Conservation (phyloP, 2,797 vertebrate species). For the Melanotaenia trifasciata region DNA sequence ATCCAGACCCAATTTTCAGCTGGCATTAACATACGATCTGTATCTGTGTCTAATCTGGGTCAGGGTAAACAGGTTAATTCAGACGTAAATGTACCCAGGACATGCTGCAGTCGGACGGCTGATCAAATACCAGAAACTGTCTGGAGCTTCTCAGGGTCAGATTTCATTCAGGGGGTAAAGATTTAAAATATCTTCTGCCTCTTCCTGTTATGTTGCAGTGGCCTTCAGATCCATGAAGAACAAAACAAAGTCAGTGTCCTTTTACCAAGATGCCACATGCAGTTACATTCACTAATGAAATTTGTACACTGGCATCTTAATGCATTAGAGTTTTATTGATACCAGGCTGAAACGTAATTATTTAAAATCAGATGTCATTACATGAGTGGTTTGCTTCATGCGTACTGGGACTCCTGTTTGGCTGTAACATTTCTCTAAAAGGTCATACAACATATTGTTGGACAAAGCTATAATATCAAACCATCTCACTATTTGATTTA, state of each 20-base stretch:
- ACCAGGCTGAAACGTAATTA: background rate
- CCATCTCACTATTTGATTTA: background rate
- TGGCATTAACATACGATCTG: background rate
- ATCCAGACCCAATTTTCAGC: background rate
- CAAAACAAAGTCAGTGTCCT: background rate
- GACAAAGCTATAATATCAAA: too few species aligned
- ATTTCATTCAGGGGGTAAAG: background rate
- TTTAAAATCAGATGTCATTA: background rate
- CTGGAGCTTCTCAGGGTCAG: background rate
- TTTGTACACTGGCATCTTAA: background rate
- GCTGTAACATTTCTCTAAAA: background rate
- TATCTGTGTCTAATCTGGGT: background rate
- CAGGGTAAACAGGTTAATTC: constrained; percentile 6
- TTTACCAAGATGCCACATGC: background rate
- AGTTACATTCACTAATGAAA: background rate
- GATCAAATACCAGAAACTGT: constrained; percentile 11
- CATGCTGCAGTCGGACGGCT: background rate
- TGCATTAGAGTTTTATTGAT: background rate
- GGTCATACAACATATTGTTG: background rate
- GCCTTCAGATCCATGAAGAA: background rate
- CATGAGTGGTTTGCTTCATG: background rate
- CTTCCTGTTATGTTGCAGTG: background rate
- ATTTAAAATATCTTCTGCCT: background rate
- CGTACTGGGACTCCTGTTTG: background rate
- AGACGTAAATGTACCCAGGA: background rate